phyloP scores from a whole-genome alignment of 1,140 invertebrate species.

The Drosophila pectinifera region DNA sequence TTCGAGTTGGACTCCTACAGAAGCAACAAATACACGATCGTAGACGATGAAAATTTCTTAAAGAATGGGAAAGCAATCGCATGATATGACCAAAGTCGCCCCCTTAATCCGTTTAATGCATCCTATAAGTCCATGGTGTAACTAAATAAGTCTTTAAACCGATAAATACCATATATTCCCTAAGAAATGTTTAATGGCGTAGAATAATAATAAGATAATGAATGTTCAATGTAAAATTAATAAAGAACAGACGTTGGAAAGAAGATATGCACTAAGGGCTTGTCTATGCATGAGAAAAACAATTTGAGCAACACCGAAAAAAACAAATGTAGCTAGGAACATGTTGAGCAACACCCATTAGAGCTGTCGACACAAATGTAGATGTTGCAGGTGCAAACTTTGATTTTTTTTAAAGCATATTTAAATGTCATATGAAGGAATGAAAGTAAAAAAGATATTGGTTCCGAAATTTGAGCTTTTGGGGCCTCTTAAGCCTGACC shows the following conservation, averaged over 20 bases:
- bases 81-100: background rate
- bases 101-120: background rate
- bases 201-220: background rate
- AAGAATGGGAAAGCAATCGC: constrained; percentile 50
- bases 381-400: too few relatives aligned
- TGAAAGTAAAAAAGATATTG: too few relatives aligned
- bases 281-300: background rate
- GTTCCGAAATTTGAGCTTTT: too few relatives aligned
- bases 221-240: constrained; percentile 3
- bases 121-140: background rate
- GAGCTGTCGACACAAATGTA: too few relatives aligned
- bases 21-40: constrained; percentile 87
- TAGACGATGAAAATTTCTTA: constrained; percentile 88
- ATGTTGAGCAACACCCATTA: too few relatives aligned
- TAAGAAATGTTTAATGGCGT: constrained; percentile 1
- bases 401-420: too few relatives aligned
- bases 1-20: constrained; percentile 88
- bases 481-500: too few relatives aligned
- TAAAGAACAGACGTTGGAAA: background rate
- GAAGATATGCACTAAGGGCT: background rate
- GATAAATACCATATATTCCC: background rate
- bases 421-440: too few relatives aligned
- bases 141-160: constrained; percentile 1
- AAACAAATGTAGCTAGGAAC: too few relatives aligned
- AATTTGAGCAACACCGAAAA: too few relatives aligned